Percentiles rank a stretch among this genome's conserved stretches.
These are phyloP conservation scores for Sceloporus tristichus DNA, from an alignment of 2,113 vertebrate species.

Conservation along the genomic window DNA sequence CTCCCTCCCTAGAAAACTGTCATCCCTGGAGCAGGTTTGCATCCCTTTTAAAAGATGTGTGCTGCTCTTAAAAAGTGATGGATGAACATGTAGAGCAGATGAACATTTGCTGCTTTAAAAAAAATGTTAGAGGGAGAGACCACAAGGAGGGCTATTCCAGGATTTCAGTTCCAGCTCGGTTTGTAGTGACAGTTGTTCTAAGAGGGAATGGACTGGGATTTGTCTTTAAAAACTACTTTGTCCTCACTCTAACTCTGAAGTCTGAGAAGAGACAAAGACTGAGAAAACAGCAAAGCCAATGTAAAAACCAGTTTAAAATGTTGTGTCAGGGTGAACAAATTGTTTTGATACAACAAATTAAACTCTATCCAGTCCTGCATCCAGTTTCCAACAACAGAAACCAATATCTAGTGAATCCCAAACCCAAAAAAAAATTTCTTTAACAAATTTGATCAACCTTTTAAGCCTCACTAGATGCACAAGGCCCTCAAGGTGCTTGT, in stretches of 20 bases:
- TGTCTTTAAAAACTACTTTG: neutral
- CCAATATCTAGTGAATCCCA: too few relatives aligned
- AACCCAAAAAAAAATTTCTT: too few relatives aligned
- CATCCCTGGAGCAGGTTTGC: neutral
- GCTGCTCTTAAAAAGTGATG: neutral
- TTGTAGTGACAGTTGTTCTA: neutral
- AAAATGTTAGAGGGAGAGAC: neutral
- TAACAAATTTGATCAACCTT: too few relatives aligned
- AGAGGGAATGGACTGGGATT: neutral
- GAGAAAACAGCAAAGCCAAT: neutral
- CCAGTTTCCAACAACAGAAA: too few relatives aligned
- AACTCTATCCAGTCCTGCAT: too few relatives aligned
- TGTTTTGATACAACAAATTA: too few relatives aligned
- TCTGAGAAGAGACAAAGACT: neutral
- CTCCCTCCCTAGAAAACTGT: neutral
- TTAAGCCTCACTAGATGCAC: too few relatives aligned
- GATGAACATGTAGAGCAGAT: neutral
- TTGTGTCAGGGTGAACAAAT: too few relatives aligned
- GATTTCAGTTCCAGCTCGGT: neutral
- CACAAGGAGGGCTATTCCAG: neutral
- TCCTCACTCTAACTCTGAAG: neutral
- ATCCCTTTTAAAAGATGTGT: neutral
- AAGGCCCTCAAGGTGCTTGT: too few relatives aligned
- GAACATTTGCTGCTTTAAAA: neutral
- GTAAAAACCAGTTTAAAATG: neutral